Percentiles rank a stretch among this genome's conserved stretches.
These are phyloP conservation scores for Cordilura impudica DNA, from an alignment of 2,888 invertebrate genomes.

Conservation along the genomic window DNA sequence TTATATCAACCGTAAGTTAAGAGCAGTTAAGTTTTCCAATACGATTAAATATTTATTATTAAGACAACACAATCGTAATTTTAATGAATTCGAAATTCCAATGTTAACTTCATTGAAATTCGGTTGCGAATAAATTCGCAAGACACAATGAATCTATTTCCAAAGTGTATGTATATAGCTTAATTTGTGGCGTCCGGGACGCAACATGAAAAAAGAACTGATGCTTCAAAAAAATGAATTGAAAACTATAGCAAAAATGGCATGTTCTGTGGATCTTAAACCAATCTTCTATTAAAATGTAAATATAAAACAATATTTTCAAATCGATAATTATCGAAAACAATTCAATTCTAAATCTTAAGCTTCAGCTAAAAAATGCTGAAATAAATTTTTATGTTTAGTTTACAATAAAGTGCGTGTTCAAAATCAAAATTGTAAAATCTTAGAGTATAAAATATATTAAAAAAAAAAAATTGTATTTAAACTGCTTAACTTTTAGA, in stretches of 20 bases:
- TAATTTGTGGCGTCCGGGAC: no score
- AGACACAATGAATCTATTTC: no score
- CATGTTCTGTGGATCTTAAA: background rate
- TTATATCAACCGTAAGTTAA: no score
- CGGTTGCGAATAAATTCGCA: no score
- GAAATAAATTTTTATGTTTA: background rate
- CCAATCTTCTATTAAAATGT: slow-evolving; percentile 9
- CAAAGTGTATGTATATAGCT: no score
- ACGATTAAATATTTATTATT: no score
- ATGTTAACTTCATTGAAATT: no score
- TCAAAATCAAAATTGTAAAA: slow-evolving; percentile 44
- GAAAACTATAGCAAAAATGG: background rate
- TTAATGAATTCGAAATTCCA: no score
- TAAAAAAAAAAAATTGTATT: background rate
- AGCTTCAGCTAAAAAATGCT: background rate
- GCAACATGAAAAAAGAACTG: no score
- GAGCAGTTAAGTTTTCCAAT: no score
- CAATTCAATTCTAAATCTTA: slow-evolving; percentile 35
- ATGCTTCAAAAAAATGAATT: no score
- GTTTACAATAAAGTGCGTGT: slow-evolving; percentile 32
- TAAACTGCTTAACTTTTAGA: background rate
- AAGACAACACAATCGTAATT: no score
- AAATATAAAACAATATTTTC: slow-evolving; percentile 43
- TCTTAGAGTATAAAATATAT: slow-evolving; percentile 29
- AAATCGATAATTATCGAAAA: slow-evolving; percentile 48